These are phyloP conservation scores for Scalopus aquaticus DNA, from an alignment of 2,113 vertebrate genomes.

Conservation along the genomic window DNA sequence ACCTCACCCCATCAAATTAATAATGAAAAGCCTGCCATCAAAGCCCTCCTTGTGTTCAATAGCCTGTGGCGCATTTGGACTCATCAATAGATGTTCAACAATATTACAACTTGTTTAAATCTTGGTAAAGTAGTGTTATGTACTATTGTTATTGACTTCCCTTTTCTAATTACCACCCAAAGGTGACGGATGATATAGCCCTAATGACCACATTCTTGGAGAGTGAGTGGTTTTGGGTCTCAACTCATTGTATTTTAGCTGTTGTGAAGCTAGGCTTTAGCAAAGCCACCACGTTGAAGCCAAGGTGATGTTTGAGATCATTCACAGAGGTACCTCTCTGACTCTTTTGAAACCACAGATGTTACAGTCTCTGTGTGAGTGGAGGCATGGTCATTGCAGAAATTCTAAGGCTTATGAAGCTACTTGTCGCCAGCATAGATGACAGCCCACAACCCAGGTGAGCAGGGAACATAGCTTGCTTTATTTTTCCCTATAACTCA, in stretches of 20 bases:
- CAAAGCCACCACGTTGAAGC: background rate
- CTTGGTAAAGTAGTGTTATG: slow-evolving; percentile 88
- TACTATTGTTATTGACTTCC: slow-evolving; percentile 89
- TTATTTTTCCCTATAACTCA: background rate
- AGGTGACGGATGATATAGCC: slow-evolving; percentile 88
- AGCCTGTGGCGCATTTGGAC: slow-evolving; percentile 86
- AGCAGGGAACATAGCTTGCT: background rate
- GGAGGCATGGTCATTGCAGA: background rate
- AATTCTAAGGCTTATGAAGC: background rate
- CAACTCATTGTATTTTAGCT: slow-evolving; percentile 78
- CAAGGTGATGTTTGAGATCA: background rate
- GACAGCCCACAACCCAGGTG: background rate
- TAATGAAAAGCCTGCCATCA: slow-evolving; percentile 86
- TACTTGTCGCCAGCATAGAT: background rate
- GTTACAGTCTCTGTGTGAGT: background rate
- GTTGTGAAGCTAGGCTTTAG: slow-evolving; percentile 41
- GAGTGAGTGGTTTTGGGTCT: slow-evolving; percentile 82
- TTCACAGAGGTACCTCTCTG: background rate
- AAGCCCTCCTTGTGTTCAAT: slow-evolving; percentile 85
- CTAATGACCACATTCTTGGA: slow-evolving; percentile 86
- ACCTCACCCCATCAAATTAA: slow-evolving; percentile 86
- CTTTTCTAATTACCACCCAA: slow-evolving; percentile 90
- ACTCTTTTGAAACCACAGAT: background rate
- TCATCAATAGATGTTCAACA: slow-evolving; percentile 90
- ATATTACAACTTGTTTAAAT: slow-evolving; percentile 89